Conservation (phyloP, 2,113 vertebrate genomes). For the Candoia aspera region DNA sequence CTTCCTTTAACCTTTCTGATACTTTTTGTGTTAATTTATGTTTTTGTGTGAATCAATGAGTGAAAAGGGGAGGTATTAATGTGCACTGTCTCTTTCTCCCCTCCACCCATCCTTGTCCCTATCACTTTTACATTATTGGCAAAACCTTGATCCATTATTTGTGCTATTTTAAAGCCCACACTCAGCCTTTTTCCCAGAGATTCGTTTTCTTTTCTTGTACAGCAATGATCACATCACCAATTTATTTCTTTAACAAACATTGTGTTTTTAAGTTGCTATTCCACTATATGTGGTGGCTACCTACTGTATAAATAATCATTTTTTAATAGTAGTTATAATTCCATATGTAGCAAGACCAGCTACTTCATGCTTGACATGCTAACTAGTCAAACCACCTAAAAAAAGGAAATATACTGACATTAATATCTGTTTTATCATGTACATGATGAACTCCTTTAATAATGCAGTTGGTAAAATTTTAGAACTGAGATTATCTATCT, state of each 20-base stretch:
- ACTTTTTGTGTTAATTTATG: not conserved
- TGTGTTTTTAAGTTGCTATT: not conserved
- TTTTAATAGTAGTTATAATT: not conserved
- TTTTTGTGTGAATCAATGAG: not conserved
- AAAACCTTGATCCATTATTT: constrained; percentile 36
- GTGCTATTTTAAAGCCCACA: constrained; percentile 14
- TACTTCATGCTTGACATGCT: not conserved
- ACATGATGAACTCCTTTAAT: not conserved
- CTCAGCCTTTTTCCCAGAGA: not conserved
- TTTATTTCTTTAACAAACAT: not conserved
- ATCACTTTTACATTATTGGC: constrained; percentile 5
- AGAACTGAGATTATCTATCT: not conserved
- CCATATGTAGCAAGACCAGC: not conserved
- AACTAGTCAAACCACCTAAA: not conserved
- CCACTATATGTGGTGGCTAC: not conserved
- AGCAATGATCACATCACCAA: not conserved
- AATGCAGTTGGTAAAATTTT: not conserved
- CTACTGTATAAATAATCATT: not conserved
- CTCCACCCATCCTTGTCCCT: constrained; percentile 16
- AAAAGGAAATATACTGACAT: not conserved
- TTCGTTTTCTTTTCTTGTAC: not conserved
- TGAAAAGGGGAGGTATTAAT: not conserved
- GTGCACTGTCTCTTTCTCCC: constrained; percentile 25
- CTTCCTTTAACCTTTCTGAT: constrained; percentile 37
- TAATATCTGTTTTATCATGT: not conserved